Conservation (phyloP, 2,113 vertebrate species). For the Alethe castanea region DNA sequence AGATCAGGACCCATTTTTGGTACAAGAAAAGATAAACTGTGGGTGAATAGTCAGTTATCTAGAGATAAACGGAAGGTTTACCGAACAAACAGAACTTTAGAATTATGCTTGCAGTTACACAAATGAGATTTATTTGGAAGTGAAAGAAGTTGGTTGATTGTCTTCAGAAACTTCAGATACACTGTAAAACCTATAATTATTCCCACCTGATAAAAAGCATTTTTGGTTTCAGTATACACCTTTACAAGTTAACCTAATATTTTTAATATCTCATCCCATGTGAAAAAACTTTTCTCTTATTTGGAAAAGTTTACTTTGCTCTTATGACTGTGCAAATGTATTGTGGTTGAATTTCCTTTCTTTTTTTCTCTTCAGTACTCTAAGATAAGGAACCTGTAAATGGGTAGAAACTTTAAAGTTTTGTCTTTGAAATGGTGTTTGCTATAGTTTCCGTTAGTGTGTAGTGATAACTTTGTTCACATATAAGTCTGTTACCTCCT, state of each 20-base stretch:
- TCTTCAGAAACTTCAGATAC: neutral
- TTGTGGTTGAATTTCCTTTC: neutral
- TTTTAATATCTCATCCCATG: neutral
- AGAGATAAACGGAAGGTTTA: neutral
- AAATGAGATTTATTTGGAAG: neutral
- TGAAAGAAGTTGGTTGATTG: neutral
- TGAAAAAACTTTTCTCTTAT: neutral
- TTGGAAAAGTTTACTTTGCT: neutral
- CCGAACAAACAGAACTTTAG: neutral
- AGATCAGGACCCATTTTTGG: fast-evolving
- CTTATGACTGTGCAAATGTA: neutral
- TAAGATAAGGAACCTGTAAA: neutral
- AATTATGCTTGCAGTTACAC: neutral
- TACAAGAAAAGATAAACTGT: neutral
- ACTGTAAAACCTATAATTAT: neutral
- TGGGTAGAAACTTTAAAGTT: neutral
- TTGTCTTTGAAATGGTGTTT: neutral
- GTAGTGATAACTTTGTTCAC: neutral
- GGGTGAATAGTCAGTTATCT: neutral
- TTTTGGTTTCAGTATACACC: neutral
- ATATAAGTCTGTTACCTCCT: neutral
- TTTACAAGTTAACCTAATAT: neutral
- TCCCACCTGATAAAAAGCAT: neutral
- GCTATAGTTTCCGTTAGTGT: neutral
- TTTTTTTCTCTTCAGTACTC: neutral